These are phyloP conservation scores for Harmothoe impar DNA, from an alignment of 2,888 invertebrate genomes.

Conservation along the genomic window DNA sequence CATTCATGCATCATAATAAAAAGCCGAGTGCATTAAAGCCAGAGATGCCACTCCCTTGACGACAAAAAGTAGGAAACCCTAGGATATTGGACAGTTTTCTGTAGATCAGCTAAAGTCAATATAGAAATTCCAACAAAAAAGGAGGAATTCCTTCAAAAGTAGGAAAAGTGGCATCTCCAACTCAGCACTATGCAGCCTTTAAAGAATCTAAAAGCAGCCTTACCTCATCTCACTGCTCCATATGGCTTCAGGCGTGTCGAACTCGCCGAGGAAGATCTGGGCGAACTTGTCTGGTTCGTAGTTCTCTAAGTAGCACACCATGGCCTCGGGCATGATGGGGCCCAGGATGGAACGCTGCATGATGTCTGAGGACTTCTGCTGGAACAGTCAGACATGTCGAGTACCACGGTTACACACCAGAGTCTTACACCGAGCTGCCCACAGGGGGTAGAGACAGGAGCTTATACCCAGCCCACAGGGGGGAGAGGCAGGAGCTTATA, in stretches of 20 bases:
- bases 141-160: too few relatives aligned
- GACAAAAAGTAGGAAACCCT: too few relatives aligned
- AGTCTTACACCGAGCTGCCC: background rate
- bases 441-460: background rate
- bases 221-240: conserved; percentile 99
- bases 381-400: conserved; percentile 16
- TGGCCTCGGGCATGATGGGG: conserved; percentile 97
- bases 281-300: conserved; percentile 99
- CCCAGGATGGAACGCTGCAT: conserved; percentile 96
- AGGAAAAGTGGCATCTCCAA: too few relatives aligned
- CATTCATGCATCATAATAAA: too few relatives aligned
- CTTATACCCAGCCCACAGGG: too few relatives aligned
- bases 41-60: too few relatives aligned
- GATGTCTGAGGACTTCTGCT: conserved; percentile 85
- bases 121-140: too few relatives aligned
- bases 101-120: too few relatives aligned
- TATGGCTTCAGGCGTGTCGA: conserved; percentile 99
- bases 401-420: background rate
- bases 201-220: conserved; percentile 38
- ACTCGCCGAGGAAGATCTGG: conserved; percentile 94
- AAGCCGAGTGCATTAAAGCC: too few relatives aligned
- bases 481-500: too few relatives aligned
- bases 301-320: conserved; percentile 99
- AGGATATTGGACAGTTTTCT: too few relatives aligned
- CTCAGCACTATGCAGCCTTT: too few relatives aligned